phyloP scores from a whole-genome alignment of 2,888 invertebrate species.

The Coecobrya sp. region DNA sequence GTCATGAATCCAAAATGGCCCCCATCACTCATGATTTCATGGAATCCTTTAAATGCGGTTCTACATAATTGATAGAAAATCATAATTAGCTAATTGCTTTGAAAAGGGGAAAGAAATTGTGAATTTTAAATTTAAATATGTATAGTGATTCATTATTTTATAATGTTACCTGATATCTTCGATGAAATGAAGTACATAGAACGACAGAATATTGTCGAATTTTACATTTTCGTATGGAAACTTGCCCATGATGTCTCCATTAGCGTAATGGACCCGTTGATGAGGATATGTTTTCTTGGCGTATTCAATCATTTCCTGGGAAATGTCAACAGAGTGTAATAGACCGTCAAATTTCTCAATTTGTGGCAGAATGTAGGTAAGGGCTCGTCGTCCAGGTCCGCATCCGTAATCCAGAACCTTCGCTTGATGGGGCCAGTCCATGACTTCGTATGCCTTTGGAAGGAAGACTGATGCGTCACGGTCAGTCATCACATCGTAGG shows the following conservation, averaged over 20 bases:
- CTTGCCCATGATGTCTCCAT: slow-evolving; percentile 72
- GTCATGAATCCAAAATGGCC: slow-evolving; percentile 34
- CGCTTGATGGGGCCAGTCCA: slow-evolving; percentile 72
- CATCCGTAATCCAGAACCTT: slow-evolving; percentile 84
- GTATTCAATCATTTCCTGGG: slow-evolving; percentile 80
- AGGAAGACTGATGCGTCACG: slow-evolving; percentile 80
- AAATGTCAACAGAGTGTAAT: slow-evolving; percentile 82
- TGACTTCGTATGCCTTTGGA: slow-evolving; percentile 64
- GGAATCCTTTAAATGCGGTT: neutral
- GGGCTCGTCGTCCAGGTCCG: slow-evolving; percentile 81
- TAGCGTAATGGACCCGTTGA: slow-evolving; percentile 65
- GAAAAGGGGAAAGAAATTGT: too few relatives aligned
- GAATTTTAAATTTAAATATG: too few relatives aligned
- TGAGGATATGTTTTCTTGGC: slow-evolving; percentile 77
- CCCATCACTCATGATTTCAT: neutral
- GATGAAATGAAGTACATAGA: slow-evolving; percentile 83
- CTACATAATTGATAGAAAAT: too few relatives aligned
- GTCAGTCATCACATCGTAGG: slow-evolving; percentile 68
- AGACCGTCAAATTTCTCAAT: slow-evolving; percentile 68
- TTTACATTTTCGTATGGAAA: slow-evolving; percentile 77
- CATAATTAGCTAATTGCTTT: too few relatives aligned
- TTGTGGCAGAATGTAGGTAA: slow-evolving; percentile 76
- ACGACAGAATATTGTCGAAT: slow-evolving; percentile 83
- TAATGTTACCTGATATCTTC: slow-evolving; percentile 76
- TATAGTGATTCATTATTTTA: too few relatives aligned